phyloP scores from a whole-genome alignment of 2,888 invertebrate genomes.

The Dendrolimus houi region DNA sequence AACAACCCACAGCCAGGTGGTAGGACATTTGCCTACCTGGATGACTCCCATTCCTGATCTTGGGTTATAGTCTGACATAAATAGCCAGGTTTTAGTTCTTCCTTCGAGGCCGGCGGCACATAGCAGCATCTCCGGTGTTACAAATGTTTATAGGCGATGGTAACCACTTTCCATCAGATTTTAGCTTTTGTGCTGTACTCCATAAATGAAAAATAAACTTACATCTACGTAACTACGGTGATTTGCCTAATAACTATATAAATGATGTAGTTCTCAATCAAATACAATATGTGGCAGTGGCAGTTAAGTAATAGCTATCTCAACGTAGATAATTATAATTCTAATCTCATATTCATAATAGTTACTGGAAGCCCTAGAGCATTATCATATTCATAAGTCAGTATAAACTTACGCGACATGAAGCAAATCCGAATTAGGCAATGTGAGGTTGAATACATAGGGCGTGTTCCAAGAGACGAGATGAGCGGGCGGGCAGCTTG shows the following conservation, averaged over 20 bases:
- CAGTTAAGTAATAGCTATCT: background rate
- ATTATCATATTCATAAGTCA: constrained; percentile 34
- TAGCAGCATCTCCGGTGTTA: no score
- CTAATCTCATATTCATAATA: background rate
- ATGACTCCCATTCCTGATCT: no score
- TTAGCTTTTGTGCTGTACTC: no score
- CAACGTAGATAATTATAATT: constrained; percentile 2
- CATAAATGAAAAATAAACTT: no score
- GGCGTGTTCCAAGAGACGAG: background rate
- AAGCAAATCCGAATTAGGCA: constrained; percentile 33
- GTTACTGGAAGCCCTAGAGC: constrained; percentile 19
- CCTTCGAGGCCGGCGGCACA: no score
- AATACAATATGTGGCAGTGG: background rate
- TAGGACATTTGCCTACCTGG: no score
- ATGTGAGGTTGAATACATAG: constrained; percentile 1
- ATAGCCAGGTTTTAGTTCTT: no score
- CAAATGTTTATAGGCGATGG: no score
- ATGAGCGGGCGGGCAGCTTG: background rate
- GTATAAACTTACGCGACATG: constrained; percentile 33
- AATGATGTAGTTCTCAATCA: background rate
- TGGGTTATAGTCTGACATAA: no score
- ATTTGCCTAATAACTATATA: background rate
- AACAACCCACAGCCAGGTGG: no score
- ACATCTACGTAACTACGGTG: background rate
- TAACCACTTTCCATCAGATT: no score